Conservation (phyloP, 2,113 vertebrate genomes). For the Grallaria varia region DNA sequence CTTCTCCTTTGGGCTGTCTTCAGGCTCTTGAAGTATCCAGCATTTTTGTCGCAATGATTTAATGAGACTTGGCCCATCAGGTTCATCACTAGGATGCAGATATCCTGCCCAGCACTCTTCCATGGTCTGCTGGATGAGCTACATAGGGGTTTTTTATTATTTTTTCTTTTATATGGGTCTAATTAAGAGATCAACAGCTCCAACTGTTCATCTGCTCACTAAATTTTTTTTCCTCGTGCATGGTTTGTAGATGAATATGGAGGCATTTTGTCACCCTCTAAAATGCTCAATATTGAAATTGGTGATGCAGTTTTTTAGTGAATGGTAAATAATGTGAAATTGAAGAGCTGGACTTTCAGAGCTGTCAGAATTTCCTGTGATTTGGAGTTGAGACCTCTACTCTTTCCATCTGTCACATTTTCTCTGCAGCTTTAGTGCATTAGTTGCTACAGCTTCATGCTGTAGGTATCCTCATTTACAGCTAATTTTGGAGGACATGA, state of each 20-base stretch:
- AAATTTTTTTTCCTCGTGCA: accelerated
- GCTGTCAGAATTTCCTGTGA: neutral
- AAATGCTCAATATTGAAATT: neutral
- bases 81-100: neutral
- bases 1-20: neutral
- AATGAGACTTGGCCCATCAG: neutral
- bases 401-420: neutral
- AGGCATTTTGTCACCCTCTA: neutral
- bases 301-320: neutral
- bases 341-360: neutral
- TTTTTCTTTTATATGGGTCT: neutral
- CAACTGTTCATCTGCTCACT: neutral
- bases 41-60: neutral
- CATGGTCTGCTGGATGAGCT: neutral
- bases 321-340: neutral
- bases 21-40: neutral
- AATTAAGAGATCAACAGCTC: neutral
- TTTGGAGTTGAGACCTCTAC: neutral
- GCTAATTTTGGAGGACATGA: neutral
- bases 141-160: accelerated
- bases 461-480: neutral
- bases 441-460: neutral
- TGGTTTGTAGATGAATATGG: neutral
- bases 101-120: neutral
- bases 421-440: neutral